Evolutionary conservation across 2,797 vertebrate genomes (phyloP).

Genomic region (Sebastes dallii): DNA sequence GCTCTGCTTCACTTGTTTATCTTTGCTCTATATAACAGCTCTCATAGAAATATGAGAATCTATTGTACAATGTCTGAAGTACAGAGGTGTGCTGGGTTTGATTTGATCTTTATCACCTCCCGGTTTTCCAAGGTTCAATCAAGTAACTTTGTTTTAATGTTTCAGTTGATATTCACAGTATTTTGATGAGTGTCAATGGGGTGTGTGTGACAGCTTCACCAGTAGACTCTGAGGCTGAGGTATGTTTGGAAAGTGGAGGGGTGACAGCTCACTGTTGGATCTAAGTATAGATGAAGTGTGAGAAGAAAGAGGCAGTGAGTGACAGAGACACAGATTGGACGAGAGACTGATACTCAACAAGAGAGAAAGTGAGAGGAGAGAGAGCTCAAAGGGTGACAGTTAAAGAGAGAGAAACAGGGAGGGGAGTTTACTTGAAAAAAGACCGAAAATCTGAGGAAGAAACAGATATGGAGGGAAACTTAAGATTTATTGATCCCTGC

Average conservation of each 20-base stretch:
- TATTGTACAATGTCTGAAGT: not conserved
- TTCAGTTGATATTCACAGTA: not conserved
- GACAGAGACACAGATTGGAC: constrained; percentile 41
- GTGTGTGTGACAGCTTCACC: not conserved
- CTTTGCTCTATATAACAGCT: constrained; percentile 18
- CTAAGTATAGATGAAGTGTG: constrained; percentile 66
- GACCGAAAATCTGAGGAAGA: not conserved
- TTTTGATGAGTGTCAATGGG: not conserved
- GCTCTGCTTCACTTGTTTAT: constrained; percentile 16
- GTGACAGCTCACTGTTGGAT: constrained; percentile 32
- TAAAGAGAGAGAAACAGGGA: not conserved
- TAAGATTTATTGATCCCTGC: not conserved
- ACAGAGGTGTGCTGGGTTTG: not conserved
- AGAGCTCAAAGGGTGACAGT: not conserved
- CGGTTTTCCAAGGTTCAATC: not conserved
- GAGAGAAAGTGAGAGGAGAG: not conserved
- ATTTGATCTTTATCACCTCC: not conserved
- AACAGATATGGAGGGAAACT: not conserved
- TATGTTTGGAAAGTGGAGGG: constrained; percentile 18
- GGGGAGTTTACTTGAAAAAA: not conserved
- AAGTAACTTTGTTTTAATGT: not conserved
- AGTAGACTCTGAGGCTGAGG: constrained; percentile 2
- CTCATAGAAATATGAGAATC: not conserved
- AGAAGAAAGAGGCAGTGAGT: constrained; percentile 45
- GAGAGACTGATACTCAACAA: constrained; percentile 18